Evolutionary conservation across 92 coral and sea anemone species (phyloP).

Genomic region (Muricea muricata): DNA sequence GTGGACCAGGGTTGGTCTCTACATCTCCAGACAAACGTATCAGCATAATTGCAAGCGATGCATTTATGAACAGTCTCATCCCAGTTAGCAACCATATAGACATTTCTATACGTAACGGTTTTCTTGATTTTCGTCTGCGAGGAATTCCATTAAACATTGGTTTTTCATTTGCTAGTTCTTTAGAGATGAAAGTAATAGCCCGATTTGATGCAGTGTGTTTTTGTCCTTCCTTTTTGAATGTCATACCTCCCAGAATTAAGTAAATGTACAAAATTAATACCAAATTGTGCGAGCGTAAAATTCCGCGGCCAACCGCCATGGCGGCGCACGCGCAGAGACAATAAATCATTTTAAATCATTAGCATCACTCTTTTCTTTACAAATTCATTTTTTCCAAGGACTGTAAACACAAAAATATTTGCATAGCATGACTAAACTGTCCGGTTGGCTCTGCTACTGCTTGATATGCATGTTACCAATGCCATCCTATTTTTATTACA

Average conservation of each 20-base stretch:
- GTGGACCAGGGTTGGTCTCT: conserved; percentile 46
- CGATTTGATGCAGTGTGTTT: too few relatives aligned
- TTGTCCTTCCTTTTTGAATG: background rate
- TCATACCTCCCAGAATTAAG: background rate
- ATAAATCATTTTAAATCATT: too few relatives aligned
- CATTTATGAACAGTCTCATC: background rate
- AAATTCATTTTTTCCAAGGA: too few relatives aligned
- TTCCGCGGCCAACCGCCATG: background rate
- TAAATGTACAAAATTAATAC: background rate
- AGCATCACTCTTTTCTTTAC: too few relatives aligned
- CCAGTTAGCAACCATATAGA: background rate
- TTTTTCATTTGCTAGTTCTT: background rate
- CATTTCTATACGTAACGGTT: background rate
- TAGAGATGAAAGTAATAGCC: background rate
- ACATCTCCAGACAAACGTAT: conserved; percentile 34
- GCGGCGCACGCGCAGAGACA: background rate
- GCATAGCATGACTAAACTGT: too few relatives aligned
- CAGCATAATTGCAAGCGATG: background rate
- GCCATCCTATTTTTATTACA: too few relatives aligned
- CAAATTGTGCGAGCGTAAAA: background rate
- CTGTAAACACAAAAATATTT: too few relatives aligned
- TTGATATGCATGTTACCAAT: too few relatives aligned
- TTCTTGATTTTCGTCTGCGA: too few relatives aligned
- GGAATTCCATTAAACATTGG: background rate
- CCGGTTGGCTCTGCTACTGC: too few relatives aligned